Evolutionary conservation across 2,797 vertebrate genomes (phyloP).

Genomic region (Okamejei kenojei): DNA sequence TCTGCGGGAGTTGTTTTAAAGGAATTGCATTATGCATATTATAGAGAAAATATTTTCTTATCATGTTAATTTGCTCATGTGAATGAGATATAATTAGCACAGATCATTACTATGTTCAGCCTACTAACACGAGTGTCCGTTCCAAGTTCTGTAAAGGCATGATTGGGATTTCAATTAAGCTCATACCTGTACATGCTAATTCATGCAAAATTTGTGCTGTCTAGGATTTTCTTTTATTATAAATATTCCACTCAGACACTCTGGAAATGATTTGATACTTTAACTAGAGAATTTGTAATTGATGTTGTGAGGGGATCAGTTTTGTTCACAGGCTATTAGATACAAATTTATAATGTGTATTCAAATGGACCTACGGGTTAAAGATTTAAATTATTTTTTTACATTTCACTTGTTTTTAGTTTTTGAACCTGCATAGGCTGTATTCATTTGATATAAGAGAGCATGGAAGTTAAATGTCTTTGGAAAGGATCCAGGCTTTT

Average conservation of each 20-base stretch:
- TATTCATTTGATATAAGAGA: neutral
- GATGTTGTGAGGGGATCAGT: neutral
- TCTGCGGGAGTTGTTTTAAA: neutral
- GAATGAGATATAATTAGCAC: neutral
- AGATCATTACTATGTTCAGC: neutral
- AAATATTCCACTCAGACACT: neutral
- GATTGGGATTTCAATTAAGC: neutral
- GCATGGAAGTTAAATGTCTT: neutral
- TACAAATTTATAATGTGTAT: neutral
- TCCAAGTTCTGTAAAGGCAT: neutral
- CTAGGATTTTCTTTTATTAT: neutral
- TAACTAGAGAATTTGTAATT: neutral
- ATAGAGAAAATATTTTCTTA: neutral
- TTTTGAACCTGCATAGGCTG: neutral
- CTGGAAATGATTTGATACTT: neutral
- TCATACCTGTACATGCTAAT: neutral
- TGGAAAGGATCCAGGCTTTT: conserved; percentile 11
- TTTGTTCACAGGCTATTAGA: neutral
- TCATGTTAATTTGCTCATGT: neutral
- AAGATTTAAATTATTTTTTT: neutral
- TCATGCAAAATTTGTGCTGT: neutral
- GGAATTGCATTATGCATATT: neutral
- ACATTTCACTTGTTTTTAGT: neutral
- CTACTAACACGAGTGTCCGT: neutral
- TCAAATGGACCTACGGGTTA: neutral